Evolutionary conservation across 2,888 invertebrate species (phyloP), one percentile per base, ranked within the genome.

Genomic region (Ormia ochracea): DNA sequence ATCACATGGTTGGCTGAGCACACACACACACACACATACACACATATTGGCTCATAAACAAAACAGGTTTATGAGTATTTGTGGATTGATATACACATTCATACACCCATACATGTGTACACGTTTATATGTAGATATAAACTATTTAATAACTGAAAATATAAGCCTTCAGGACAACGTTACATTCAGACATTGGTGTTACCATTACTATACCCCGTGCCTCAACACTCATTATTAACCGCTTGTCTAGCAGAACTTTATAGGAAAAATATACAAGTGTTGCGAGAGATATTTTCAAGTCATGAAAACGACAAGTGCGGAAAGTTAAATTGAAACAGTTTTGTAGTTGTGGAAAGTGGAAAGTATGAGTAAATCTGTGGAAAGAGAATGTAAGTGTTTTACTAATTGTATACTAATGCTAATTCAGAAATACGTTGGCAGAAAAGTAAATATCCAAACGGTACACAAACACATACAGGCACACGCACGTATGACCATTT

Each of bases 61-160:
- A 36, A 31, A 36, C 17, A 36, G 43, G 14, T 38, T 43, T 38
- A 59, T 48, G 66, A 38, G 19, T 19, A 28, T n/a, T n/a, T n/a
- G n/a, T 14, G 26, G 21, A 69, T 10, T 50, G 12, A 33, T 10
- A n/a, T n/a, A 56, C 21, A 41, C 17, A 26, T 9, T 41, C 26
- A 54, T 5, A 43, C 36, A 59, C 23, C 28, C 10, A 17, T 26
- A 58, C 10, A 28, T 31, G 14, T 50, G n/a, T n/a, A n/a, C n/a
- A n/a, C n/a, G n/a, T n/a, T n/a, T n/a, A n/a, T n/a, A n/a, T n/a
- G n/a, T n/a, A n/a, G n/a, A n/a, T n/a, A 58, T 26, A 38, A 56
- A 69, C 61, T 59, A 56, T 50, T 61, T 33, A 76, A 61, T 80
- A 76, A 76, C 76, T 54, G 72, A 68, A 70, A 76, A 63, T 63